Conservation (phyloP, 2,888 invertebrate species). For the Drosophila neotestacea region DNA sequence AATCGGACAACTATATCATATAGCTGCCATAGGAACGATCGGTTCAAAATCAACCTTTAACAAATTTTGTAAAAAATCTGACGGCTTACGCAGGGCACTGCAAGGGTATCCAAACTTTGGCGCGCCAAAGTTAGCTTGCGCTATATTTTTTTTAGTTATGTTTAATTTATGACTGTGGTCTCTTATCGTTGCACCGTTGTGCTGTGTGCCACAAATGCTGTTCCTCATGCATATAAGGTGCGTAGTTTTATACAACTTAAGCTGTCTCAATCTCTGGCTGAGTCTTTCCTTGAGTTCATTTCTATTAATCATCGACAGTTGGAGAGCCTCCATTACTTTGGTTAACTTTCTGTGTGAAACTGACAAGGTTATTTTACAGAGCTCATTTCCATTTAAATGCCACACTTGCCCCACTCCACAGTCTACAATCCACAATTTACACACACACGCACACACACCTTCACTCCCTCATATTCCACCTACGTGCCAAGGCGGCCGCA, state of each 20-base stretch:
- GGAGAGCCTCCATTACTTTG: background rate
- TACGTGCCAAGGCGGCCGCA: constrained; percentile 68
- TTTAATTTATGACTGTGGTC: constrained; percentile 8
- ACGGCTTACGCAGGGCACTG: too few species aligned
- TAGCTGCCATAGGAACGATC: too few species aligned
- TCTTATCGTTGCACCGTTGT: constrained; percentile 12
- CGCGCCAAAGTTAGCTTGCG: too few species aligned
- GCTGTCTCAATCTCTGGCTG: background rate
- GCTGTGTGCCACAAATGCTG: background rate
- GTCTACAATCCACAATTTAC: constrained; percentile 6
- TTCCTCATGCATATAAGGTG: background rate
- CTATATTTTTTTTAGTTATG: constrained; percentile 5
- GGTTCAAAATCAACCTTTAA: too few species aligned
- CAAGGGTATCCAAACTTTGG: too few species aligned
- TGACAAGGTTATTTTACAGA: constrained; percentile 43
- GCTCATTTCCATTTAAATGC: constrained; percentile 48
- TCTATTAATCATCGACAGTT: constrained; percentile 28
- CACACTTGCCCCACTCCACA: background rate
- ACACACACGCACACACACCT: constrained; percentile 16
- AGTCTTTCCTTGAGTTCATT: constrained; percentile 8
- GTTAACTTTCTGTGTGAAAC: constrained; percentile 26
- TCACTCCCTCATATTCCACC: constrained; percentile 32
- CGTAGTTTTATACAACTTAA: background rate
- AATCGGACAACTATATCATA: too few species aligned
- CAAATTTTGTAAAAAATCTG: too few species aligned